These are phyloP conservation scores for Ernsta delagoae DNA, from an alignment of 2,888 invertebrate genomes.

Conservation along the genomic window DNA sequence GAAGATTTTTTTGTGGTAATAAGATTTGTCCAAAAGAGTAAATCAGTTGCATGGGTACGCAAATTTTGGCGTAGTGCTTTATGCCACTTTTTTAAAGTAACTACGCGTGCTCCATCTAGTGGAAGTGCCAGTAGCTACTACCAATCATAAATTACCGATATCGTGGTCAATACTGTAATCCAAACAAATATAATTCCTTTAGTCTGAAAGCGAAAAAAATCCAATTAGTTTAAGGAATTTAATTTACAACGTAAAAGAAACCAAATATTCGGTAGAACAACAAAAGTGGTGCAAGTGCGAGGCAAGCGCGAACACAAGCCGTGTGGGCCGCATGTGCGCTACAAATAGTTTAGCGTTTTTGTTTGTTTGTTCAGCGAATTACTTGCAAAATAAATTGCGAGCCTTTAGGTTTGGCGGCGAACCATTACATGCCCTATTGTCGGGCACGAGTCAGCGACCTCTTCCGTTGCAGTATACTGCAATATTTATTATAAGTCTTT, in stretches of 20 bases:
- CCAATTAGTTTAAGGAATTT: conserved; percentile 4
- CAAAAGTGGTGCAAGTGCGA: background rate
- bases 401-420: conserved; percentile 16
- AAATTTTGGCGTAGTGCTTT: no score
- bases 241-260: conserved; percentile 6
- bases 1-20: background rate
- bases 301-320: conserved; percentile 8
- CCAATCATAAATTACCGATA: no score
- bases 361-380: conserved; percentile 22
- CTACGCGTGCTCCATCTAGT: no score
- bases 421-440: conserved; percentile 11
- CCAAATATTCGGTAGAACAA: conserved; percentile 1
- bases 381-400: conserved; percentile 12
- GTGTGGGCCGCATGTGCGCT: conserved; percentile 29
- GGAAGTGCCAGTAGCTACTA: no score
- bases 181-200: no score
- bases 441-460: conserved; percentile 1
- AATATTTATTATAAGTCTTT: background rate
- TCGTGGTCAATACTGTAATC: no score
- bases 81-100: no score
- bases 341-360: conserved; percentile 26
- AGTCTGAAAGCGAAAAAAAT: background rate
- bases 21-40: background rate
- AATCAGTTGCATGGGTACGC: background rate
- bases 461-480: background rate